Evolutionary conservation across 2,888 invertebrate genomes (phyloP).

Genomic region (Thera obeliscata): DNA sequence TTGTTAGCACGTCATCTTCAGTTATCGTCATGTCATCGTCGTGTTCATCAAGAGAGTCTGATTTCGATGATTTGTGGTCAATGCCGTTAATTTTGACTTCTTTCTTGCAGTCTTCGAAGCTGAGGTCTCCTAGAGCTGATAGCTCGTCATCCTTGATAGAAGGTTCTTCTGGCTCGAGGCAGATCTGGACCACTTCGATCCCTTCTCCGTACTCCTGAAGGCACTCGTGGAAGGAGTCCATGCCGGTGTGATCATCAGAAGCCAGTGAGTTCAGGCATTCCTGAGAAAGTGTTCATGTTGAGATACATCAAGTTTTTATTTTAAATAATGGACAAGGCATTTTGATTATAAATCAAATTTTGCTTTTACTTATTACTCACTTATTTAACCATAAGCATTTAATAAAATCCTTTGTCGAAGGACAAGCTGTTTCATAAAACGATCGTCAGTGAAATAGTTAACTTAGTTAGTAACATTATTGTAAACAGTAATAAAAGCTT

Average conservation of each 20-base stretch:
- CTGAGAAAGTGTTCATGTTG: constrained; percentile 50
- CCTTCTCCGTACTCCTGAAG: constrained; percentile 87
- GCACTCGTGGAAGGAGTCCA: constrained; percentile 87
- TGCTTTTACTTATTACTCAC: too few relatives aligned
- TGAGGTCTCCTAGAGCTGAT: constrained; percentile 75
- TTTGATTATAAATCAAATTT: too few relatives aligned
- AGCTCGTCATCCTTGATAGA: constrained; percentile 82
- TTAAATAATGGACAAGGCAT: too few relatives aligned
- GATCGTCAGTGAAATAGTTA: too few relatives aligned
- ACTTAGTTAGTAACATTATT: too few relatives aligned
- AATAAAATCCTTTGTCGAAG: too few relatives aligned
- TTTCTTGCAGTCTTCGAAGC: constrained; percentile 72
- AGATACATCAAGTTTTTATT: too few relatives aligned
- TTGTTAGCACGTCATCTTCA: constrained; percentile 72
- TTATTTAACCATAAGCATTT: too few relatives aligned
- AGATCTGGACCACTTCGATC: constrained; percentile 86
- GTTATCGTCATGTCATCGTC: constrained; percentile 82
- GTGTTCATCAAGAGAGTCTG: constrained; percentile 74
- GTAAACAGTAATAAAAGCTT: too few relatives aligned
- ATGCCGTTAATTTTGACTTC: constrained; percentile 64
- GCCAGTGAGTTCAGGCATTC: constrained; percentile 83
- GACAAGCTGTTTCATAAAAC: too few relatives aligned
- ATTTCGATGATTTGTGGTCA: constrained; percentile 68
- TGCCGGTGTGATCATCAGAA: constrained; percentile 86
- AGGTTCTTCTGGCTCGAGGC: constrained; percentile 84